phyloP scores from a whole-genome alignment of 2,888 invertebrate genomes.

The Cordilura impudica region DNA sequence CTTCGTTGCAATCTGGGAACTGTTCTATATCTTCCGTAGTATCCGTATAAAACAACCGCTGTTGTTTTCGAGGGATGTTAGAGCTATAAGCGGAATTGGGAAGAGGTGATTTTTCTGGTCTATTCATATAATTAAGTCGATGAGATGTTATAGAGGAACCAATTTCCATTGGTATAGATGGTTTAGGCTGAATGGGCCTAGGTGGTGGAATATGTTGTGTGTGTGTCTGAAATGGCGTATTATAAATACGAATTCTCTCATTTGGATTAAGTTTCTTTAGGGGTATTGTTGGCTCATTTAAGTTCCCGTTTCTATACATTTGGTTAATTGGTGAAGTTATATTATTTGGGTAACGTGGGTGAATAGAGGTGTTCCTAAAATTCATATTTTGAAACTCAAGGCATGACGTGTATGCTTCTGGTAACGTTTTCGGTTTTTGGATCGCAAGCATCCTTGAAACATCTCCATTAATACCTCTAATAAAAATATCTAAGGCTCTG shows the following conservation, averaged over 20 bases:
- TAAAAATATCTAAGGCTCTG: slow-evolving; percentile 59
- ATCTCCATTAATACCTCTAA: no score
- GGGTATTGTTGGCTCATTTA: neutral
- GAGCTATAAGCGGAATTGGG: no score
- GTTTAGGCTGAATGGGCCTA: no score
- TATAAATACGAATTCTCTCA: neutral
- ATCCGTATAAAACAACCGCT: no score
- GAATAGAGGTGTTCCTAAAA: slow-evolving; percentile 5
- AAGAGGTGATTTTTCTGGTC: no score
- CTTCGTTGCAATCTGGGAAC: neutral
- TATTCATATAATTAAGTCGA: no score
- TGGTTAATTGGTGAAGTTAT: neutral
- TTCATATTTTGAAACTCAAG: no score
- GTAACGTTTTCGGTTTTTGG: neutral
- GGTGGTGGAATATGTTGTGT: no score
- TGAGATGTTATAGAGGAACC: no score
- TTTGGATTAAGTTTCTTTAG: neutral
- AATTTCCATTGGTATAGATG: no score
- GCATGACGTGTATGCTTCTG: slow-evolving; percentile 23
- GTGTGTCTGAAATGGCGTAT: no score
- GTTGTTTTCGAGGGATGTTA: no score
- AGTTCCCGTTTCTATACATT: neutral
- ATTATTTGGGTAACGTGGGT: neutral
- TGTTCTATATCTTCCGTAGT: neutral
- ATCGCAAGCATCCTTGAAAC: slow-evolving; percentile 15